These are phyloP conservation scores for Riparia riparia DNA, from an alignment of 2,113 vertebrate species.

Conservation along the genomic window DNA sequence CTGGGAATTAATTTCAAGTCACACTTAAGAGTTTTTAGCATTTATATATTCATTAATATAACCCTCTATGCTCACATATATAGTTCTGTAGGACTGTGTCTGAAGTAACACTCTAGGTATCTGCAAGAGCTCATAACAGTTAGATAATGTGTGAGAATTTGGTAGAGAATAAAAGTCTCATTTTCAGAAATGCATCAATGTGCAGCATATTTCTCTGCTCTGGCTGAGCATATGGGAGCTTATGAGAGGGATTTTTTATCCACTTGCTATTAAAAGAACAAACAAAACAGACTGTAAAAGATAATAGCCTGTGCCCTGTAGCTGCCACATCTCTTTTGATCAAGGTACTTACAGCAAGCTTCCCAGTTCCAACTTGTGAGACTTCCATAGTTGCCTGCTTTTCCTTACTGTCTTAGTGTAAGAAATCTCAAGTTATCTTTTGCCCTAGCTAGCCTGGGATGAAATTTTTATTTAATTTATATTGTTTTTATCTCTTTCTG, in stretches of 20 bases:
- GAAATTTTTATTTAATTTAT: neutral
- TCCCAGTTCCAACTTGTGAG: neutral
- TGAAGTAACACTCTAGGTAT: neutral
- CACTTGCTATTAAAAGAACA: conserved; percentile 34
- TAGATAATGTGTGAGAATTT: neutral
- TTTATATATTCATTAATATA: neutral
- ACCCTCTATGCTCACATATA: neutral
- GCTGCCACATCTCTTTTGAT: neutral
- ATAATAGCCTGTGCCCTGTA: neutral
- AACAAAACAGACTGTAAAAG: conserved; percentile 23
- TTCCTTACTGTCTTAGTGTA: neutral
- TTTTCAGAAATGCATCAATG: neutral
- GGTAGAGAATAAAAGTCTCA: neutral
- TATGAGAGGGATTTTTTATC: neutral
- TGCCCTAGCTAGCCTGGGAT: rapidly evolving
- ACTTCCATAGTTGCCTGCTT: neutral
- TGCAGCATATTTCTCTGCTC: neutral
- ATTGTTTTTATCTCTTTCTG: neutral
- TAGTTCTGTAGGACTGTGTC: neutral
- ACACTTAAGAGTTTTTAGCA: neutral
- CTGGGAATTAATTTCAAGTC: neutral
- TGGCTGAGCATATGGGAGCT: conserved; percentile 1
- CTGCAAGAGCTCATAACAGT: neutral
- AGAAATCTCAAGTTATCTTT: neutral
- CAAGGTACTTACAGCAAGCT: neutral